Evolutionary conservation across 1,140 invertebrate genomes (phyloP).

Genomic region (Mercenaria mercenaria): DNA sequence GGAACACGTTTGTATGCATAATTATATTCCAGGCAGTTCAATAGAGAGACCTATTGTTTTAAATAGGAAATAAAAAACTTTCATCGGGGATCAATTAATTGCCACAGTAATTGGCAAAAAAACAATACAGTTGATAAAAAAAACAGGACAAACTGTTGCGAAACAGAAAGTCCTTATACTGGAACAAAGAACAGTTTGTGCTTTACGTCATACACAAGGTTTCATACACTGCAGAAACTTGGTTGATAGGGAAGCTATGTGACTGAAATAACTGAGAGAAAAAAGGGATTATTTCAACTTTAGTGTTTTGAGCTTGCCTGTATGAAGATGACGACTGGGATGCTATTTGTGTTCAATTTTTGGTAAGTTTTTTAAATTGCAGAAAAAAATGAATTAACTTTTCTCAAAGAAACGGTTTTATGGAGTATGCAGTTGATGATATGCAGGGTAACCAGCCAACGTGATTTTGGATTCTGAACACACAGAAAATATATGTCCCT

Average conservation of each 20-base stretch:
- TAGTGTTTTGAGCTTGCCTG: not conserved
- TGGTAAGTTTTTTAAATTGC: constrained; percentile 66
- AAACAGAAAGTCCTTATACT: not conserved
- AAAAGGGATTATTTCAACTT: not conserved
- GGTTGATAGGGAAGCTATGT: not conserved
- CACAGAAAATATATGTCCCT: no score
- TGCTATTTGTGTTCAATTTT: constrained; percentile 75
- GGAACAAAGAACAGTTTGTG: not conserved
- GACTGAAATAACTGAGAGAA: not conserved
- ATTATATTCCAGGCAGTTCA: no score
- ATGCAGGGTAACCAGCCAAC: no score
- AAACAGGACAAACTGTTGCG: not conserved
- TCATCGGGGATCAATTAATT: not conserved
- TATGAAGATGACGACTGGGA: constrained; percentile 72
- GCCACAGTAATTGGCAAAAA: not conserved
- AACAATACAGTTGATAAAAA: not conserved
- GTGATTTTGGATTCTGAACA: no score
- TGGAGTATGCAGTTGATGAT: no score
- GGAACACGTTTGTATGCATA: no score
- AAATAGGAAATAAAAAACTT: not conserved
- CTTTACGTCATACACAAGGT: not conserved
- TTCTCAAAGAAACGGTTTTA: constrained; percentile 4
- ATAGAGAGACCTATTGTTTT: constrained; percentile 1
- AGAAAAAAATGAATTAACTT: not conserved
- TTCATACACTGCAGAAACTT: not conserved